phyloP scores from a whole-genome alignment of 2,888 invertebrate species.

The Phaedon cochleariae region DNA sequence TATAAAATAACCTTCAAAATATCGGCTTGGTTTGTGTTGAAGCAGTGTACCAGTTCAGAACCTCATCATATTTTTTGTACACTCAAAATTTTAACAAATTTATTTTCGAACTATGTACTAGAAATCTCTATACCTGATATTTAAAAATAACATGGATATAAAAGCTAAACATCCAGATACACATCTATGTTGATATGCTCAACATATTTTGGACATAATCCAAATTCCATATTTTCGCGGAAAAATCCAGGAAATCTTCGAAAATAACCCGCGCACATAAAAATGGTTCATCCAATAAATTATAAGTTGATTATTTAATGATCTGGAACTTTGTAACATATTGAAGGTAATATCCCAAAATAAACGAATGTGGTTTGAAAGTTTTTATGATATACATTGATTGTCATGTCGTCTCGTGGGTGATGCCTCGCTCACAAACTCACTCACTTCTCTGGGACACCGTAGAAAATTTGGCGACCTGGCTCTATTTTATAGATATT shows the following conservation, averaged over 20 bases:
- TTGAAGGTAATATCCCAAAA: not conserved
- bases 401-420: no score
- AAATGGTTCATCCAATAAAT: slow-evolving; percentile 4
- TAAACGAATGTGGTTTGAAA: not conserved
- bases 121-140: not conserved
- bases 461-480: no score
- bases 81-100: no score
- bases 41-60: no score
- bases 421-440: no score
- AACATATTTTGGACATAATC: slow-evolving; percentile 23
- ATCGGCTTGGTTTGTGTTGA: no score
- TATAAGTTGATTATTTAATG: slow-evolving; percentile 1
- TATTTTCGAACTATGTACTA: not conserved
- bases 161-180: not conserved
- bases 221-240: slow-evolving; percentile 24
- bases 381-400: no score
- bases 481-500: no score
- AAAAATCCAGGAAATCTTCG: slow-evolving; percentile 13
- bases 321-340: not conserved
- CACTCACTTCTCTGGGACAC: no score
- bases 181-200: not conserved
- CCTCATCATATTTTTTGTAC: no score
- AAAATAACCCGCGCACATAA: slow-evolving; percentile 20
- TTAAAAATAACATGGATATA: not conserved
- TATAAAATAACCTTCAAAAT: no score